Percentiles rank a stretch among this genome's conserved stretches.
Evolutionary conservation across 2,113 vertebrate genomes (phyloP).

Genomic region (Haliaeetus leucogaster): DNA sequence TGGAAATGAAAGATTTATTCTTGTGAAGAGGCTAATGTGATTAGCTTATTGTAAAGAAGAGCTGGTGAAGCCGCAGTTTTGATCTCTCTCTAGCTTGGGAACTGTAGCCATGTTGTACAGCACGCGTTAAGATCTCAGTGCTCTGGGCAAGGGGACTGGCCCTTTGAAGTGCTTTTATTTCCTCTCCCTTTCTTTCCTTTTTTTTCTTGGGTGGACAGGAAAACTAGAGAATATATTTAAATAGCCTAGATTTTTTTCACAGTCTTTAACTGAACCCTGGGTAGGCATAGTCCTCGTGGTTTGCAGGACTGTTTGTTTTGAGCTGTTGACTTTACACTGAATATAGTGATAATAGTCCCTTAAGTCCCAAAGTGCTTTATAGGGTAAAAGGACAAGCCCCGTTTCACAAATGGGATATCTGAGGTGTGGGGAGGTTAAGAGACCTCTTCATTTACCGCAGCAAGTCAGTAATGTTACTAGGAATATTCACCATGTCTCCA

Average conservation of each 20-base stretch:
- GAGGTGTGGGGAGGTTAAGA: neutral
- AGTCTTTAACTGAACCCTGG: neutral
- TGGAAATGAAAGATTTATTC: constrained; percentile 14
- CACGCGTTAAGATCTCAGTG: neutral
- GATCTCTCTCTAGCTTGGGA: constrained; percentile 19
- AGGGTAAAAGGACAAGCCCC: neutral
- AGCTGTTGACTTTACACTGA: neutral
- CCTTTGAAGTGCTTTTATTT: neutral
- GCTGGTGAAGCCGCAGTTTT: constrained; percentile 8
- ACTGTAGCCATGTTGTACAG: neutral
- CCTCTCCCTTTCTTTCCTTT: neutral
- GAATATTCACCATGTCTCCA: neutral
- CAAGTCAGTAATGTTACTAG: neutral
- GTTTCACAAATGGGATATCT: neutral
- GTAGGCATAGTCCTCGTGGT: neutral
- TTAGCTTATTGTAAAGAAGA: constrained; percentile 5
- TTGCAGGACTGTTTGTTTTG: neutral
- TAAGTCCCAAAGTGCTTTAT: neutral
- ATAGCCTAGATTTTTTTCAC: neutral
- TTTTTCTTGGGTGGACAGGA: neutral
- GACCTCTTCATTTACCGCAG: neutral
- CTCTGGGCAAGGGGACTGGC: neutral
- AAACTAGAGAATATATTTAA: neutral
- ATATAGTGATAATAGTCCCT: neutral
- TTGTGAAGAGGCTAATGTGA: constrained; percentile 22